Base-by-base conservation (phyloP, 2,888 invertebrate genomes). In the Apamea epomidion region DNA sequence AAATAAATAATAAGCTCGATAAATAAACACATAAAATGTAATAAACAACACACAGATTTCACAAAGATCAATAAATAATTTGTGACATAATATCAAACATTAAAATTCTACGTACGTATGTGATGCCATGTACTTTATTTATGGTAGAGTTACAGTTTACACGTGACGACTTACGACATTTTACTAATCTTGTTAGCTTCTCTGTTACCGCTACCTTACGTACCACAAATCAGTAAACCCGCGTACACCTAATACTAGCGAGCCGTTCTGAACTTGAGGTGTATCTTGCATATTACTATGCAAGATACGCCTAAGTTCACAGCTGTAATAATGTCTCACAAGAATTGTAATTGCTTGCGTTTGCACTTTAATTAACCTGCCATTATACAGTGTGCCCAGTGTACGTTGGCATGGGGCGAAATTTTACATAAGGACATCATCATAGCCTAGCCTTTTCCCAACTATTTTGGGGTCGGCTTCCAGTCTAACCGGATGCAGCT, bases 1-100 rank as follows among this genome's bases (percentile, higher is more conserved):
- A 18, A 81, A 83, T 54, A 82, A 71, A 71, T 69, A 60, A 60
- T 62, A 73, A 69, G 64, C 42, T 45, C 29, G 6, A 54, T 70
- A 70, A 72, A 72, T 83, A 73, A 69, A 73, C 62, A 74, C 60
- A 18, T 54, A 69, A 45, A 70, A 54, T 65, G 0, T 76, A 67
- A 76, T 76, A 76, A 73, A 74, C 70, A 87, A 64, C 60, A 83
- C 69, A 72, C 64, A 69, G 0, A 58, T 72, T 82, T 29, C n/a
- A 37, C 32, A 70, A 16, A 70, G 0, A 2, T 18, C 0, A 71
- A 87, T 83, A 71, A 75, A 75, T 82, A 81, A 64, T 29, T 67
- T 45, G n/a, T 54, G 45, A 67, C 32, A 37, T 45, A 71, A 79
- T 65, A 65, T 60, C 16, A 64, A 54, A 37, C 21, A 42, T 74